Base-by-base conservation (phyloP, 2,797 vertebrate species). In the Enteromius unitaeniatus region DNA sequence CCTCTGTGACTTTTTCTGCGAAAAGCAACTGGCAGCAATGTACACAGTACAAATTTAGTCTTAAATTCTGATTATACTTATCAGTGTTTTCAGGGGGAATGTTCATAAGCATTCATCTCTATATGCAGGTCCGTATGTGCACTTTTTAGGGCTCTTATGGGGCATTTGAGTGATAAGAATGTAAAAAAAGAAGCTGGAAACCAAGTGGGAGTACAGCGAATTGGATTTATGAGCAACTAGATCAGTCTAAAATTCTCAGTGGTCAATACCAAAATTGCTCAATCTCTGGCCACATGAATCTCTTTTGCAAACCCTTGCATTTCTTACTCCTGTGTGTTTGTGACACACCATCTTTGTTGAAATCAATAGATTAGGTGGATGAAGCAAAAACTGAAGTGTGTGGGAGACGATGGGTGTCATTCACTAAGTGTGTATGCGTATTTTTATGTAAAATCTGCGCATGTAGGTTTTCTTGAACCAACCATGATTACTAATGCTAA, bases 121-220 rank as follows among this genome's bases (percentile, higher is more conserved):
- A 80, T 76, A 86, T 40, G 86, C 78, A 83, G 78, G 26, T 78
- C 82, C 83, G 85, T 86, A 73, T 87, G 55, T 34, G 88, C 88
- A 85, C 60, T 65, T 86, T 81, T 86, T 65, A 76, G 81, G 82
- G 88, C 70, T 51, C 15, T 73, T 49, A 87, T 31, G 23, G 47
- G 23, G 62, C 23, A 17, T 62, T 10, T 51, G 34, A 81, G 3
- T 0, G 1, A 58, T 31, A 80, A 17, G 10, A 70, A 70, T 55
- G 31, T n/a, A 2, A 23, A n/a, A 67, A 14, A 45, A 40, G 4
- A 37, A 6, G 21, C 51, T 68, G 34, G 4, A 60, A 47, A 49
- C 21, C 15, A 53, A 74, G 26, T 31, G 4, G 70, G 47, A 49
- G 49, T 19, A 28, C 8, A 17, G 42, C 3, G 0, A 72, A 49